A percentile compares a stretch with the other conserved stretches of the same genome.
Conservation (phyloP, 2,888 invertebrate genomes). For the Pterobdella sp. region DNA sequence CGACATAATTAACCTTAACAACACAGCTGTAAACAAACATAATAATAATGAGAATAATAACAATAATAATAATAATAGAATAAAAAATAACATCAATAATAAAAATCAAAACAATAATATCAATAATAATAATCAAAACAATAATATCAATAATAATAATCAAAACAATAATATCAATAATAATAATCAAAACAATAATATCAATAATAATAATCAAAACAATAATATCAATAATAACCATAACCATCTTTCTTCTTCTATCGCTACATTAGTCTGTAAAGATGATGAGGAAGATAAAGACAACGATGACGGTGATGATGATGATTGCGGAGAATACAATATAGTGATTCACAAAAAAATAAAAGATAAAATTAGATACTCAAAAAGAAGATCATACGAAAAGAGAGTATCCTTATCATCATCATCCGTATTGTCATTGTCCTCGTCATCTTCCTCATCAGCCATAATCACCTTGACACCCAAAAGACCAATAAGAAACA, state of each 20-base stretch:
- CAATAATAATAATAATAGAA: background rate
- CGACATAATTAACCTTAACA: background rate
- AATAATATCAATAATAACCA: background rate
- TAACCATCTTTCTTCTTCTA: background rate
- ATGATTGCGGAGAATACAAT: background rate
- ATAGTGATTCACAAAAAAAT: background rate
- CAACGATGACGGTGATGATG: background rate
- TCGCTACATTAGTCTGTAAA: background rate
- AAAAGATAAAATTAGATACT: background rate
- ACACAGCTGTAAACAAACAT: background rate
- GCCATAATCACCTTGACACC: background rate
- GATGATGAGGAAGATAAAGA: background rate
- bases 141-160: background rate
- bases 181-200: background rate
- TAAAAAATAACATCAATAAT: background rate
- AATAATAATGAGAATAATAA: background rate
- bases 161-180: background rate
- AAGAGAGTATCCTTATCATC: conserved; percentile 11
- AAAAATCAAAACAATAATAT: background rate
- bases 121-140: background rate
- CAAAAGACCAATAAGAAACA: background rate
- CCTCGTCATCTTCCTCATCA: background rate
- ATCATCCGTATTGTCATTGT: background rate
- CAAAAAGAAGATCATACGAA: background rate
- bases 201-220: background rate